Evolutionary conservation across 2,888 invertebrate genomes (phyloP).

Genomic region (Polyommatus icarus): DNA sequence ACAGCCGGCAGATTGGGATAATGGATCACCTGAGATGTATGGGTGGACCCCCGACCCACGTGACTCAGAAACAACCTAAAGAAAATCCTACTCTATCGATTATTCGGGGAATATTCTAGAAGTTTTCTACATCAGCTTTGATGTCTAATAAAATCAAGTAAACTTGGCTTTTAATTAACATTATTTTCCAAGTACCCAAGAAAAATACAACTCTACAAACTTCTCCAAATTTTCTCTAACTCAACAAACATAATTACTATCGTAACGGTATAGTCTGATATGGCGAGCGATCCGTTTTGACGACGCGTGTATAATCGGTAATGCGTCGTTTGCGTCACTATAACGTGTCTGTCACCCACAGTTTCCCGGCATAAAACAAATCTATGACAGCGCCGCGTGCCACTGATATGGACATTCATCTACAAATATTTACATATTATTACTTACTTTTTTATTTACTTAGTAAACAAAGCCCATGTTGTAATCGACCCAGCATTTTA

Average conservation of each 20-base stretch:
- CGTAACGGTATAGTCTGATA: slow-evolving; percentile 28
- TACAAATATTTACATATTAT: no score
- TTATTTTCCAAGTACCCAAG: not conserved
- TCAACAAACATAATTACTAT: slow-evolving; percentile 1
- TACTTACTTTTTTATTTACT: no score
- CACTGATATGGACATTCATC: not conserved
- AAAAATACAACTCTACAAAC: not conserved
- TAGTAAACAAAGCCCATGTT: not conserved
- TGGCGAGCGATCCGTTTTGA: slow-evolving; percentile 25
- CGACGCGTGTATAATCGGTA: slow-evolving; percentile 27
- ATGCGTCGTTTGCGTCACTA: slow-evolving; percentile 27
- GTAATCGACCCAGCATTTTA: not conserved
- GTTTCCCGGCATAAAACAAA: slow-evolving; percentile 8
- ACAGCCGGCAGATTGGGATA: not conserved
- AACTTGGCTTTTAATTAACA: not conserved
- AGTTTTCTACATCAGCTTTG: not conserved
- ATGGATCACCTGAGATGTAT: not conserved
- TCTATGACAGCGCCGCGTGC: not conserved
- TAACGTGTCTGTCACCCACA: slow-evolving; percentile 23
- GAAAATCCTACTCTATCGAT: not conserved
- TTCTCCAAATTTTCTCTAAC: not conserved
- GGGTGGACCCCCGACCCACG: slow-evolving; percentile 3
- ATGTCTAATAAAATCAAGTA: not conserved
- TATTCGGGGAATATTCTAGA: not conserved
- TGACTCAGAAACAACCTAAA: not conserved